Base-by-base conservation (phyloP, 2,113 vertebrate species). In the Trogon melanurus region DNA sequence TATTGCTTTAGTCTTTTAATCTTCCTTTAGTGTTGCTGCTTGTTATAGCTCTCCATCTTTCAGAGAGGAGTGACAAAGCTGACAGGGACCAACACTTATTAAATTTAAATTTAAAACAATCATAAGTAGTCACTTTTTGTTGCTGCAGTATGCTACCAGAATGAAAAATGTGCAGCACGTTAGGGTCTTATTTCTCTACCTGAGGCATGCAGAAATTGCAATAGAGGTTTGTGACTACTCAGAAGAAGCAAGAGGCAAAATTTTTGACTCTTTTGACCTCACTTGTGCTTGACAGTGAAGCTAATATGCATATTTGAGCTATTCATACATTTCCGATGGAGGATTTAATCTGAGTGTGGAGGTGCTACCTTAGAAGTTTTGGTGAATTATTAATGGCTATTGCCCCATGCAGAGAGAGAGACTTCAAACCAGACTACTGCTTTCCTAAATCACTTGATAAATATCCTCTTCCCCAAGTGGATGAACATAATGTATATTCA, bases 1-100 rank as follows among this genome's bases (percentile, higher is more conserved):
- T 15, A 47, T 85, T 93, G 64, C 74, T 80, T 78, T 82, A 81
- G 12, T 53, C n/a, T 97, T 95, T 96, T 95, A 96, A 96, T 95
- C 81, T 93, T 93, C n/a, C 10, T n/a, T 88, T 92, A 88, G 51
- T 51, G 61, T 88, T 61, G 36, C 45, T 95, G 85, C 82, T 85
- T 94, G 56, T 67, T 91, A 73, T 30, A 61, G 41, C 80, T 81
- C 87, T 97, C 87, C 71, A 93, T 95, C 95, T 95, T 96, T 83
- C 76, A 80, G 64, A 60, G 18, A 73, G 29, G 36, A 83, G 57
- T 83, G 79, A 73, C 53, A 92, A 95, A 89, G 66, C 22, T 84
- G 90, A 34, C 70, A 79, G 79, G 57, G 30, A 58, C 50, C 30
- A 65, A 61, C 5, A 1, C 53, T 90, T 74, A 91, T 94, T 90